Evolutionary conservation across 2,797 vertebrate species (phyloP), one percentile per base, ranked within the genome.

Genomic region (Eulemur mongoz): DNA sequence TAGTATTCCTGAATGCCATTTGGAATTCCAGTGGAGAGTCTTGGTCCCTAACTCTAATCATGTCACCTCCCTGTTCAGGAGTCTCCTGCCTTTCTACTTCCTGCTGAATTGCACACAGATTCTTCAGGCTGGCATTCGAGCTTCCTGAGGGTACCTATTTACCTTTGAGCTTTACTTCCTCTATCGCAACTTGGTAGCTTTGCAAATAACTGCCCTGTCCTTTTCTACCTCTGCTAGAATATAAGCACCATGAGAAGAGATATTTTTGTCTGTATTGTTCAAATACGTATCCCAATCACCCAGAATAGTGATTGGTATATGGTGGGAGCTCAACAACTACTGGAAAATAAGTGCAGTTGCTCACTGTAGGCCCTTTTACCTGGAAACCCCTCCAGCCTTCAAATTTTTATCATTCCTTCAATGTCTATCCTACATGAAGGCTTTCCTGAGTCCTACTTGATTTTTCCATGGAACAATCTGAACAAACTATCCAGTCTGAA

Each of bases 381-480:
- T 38, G 32, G 69, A 87, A 69, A 85, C n/a, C 32, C 15, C 5
- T 72, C 69, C 20, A 65, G 76, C 25, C 86, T 86, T 78, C 90
- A 63, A 81, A 69, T 57, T 48, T 14, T 86, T 65, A 78, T 87
- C 43, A 25, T 91, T 65, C 54, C 38, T 63, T 83, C 54, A 70
- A 54, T 30, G 38, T 84, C 65, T 63, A 23, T 48, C 72, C 43
- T 72, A 89, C 7, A 22, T 2, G 38, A 84, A 84, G 43, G n/a
- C 17, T 52, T 81, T 45, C n/a, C 43, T 75, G 57, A 80, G 18
- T 43, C 59, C 80, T 43, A 85, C 65, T 80, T 90, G 43, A 45
- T 85, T 73, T 61, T 92, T 88, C 30, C n/a, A 89, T 40, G 32
- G 67, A 82, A 78, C 72, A 93, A 93, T 50, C 13, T 89, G 72